Percentiles rank a stretch among this genome's conserved stretches.
Conservation (phyloP, 2,888 invertebrate species). For the Pollenia labialis region DNA sequence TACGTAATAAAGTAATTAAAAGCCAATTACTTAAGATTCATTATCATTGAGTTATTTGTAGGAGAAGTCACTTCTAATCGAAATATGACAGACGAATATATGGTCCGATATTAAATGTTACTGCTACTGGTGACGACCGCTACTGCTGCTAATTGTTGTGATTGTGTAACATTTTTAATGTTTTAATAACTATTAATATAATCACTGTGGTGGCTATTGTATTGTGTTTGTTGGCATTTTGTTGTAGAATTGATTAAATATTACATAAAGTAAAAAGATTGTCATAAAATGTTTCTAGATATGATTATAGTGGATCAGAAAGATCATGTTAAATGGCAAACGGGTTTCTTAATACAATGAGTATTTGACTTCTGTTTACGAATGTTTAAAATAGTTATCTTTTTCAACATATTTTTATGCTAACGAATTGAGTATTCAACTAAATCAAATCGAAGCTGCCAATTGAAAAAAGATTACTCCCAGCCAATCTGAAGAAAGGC, state of each 20-base stretch:
- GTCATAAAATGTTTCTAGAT: no score
- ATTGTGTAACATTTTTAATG: not conserved
- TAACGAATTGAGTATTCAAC: no score
- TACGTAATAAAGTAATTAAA: constrained; percentile 44
- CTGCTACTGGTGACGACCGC: not conserved
- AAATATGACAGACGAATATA: constrained; percentile 1
- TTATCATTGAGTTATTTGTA: not conserved
- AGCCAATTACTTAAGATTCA: constrained; percentile 47
- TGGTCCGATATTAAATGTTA: constrained; percentile 10
- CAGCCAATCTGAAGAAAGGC: no score
- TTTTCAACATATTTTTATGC: no score
- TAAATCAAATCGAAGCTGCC: no score
- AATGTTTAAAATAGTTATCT: no score
- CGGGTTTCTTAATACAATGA: no score
- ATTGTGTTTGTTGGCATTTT: not conserved
- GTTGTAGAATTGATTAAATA: not conserved
- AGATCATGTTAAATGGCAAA: no score
- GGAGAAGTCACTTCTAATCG: constrained; percentile 4
- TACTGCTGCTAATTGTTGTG: not conserved
- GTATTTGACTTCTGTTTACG: no score
- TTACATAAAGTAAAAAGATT: no score
- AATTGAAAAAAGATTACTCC: no score
- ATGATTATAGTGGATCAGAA: no score
- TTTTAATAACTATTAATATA: constrained; percentile 16
- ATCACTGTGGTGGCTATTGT: not conserved